Evolutionary conservation across 2,113 vertebrate species (phyloP).

Genomic region (Tichodroma muraria): DNA sequence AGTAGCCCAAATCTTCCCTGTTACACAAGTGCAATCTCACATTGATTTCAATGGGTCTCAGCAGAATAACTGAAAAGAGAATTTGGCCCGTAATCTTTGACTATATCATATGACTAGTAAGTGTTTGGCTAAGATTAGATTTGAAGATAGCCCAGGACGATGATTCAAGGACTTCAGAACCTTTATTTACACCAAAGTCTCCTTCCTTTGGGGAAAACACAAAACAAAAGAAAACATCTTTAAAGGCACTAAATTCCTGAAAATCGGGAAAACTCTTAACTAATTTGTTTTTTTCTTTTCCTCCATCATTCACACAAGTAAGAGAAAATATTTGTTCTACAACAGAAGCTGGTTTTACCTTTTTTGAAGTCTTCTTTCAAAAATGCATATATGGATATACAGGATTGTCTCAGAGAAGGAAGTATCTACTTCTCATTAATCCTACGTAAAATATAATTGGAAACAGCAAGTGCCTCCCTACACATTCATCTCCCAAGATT

Average conservation of each 20-base stretch:
- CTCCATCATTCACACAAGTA: neutral
- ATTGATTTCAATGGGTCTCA: constrained; percentile 52
- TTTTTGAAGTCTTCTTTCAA: neutral
- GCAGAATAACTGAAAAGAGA: constrained; percentile 24
- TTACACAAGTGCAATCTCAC: constrained; percentile 38
- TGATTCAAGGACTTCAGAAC: constrained; percentile 35
- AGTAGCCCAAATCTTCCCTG: constrained; percentile 18
- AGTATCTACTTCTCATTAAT: neutral
- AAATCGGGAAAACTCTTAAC: neutral
- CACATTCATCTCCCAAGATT: neutral
- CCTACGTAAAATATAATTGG: neutral
- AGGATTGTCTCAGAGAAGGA: neutral
- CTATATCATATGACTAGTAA: constrained; percentile 14
- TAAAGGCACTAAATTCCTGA: neutral
- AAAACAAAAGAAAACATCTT: neutral
- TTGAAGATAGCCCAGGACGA: constrained; percentile 26
- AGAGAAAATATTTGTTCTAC: neutral
- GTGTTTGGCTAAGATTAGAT: constrained; percentile 49
- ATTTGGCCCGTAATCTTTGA: constrained; percentile 46
- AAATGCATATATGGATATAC: neutral
- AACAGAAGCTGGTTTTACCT: neutral
- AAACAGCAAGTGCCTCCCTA: neutral
- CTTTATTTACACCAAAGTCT: neutral
- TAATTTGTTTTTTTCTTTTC: neutral
- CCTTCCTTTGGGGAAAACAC: neutral